Evolutionary conservation across 2,888 invertebrate genomes (phyloP).

Genomic region (Perdita meconis): DNA sequence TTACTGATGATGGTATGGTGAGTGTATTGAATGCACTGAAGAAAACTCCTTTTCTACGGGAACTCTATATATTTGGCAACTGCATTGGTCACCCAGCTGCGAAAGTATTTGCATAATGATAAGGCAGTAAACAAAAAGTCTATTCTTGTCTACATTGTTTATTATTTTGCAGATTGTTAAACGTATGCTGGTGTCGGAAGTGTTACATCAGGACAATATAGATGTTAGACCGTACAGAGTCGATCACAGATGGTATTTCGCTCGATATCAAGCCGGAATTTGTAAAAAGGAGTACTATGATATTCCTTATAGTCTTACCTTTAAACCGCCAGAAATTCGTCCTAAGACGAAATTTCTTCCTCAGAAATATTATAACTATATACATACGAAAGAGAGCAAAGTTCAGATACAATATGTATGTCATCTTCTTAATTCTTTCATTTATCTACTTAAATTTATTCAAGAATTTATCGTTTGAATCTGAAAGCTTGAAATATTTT

Average conservation of each 20-base stretch:
- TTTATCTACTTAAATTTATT: neutral
- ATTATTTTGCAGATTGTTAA: constrained; percentile 78
- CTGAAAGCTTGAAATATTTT: too few species aligned
- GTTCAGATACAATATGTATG: constrained; percentile 26
- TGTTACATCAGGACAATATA: constrained; percentile 83
- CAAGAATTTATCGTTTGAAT: too few species aligned
- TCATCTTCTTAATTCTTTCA: neutral
- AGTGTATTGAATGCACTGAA: constrained; percentile 86
- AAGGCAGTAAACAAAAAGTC: neutral
- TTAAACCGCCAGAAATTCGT: too few species aligned
- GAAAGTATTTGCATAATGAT: constrained; percentile 70
- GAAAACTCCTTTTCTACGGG: constrained; percentile 84
- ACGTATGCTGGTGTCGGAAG: constrained; percentile 82
- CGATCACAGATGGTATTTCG: constrained; percentile 81
- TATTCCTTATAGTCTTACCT: constrained; percentile 13
- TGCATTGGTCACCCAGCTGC: constrained; percentile 77
- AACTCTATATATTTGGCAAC: constrained; percentile 84
- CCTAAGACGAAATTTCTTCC: too few species aligned
- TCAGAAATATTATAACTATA: constrained; percentile 26
- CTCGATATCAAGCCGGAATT: constrained; percentile 83
- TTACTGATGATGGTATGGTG: constrained; percentile 85
- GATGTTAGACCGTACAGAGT: constrained; percentile 84
- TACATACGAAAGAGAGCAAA: neutral
- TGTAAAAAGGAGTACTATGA: constrained; percentile 80
- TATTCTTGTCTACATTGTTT: constrained; percentile 11